A percentile compares a stretch with the other conserved stretches of the same genome.
Conservation (phyloP, 2,113 vertebrate genomes). For the Zeus faber region DNA sequence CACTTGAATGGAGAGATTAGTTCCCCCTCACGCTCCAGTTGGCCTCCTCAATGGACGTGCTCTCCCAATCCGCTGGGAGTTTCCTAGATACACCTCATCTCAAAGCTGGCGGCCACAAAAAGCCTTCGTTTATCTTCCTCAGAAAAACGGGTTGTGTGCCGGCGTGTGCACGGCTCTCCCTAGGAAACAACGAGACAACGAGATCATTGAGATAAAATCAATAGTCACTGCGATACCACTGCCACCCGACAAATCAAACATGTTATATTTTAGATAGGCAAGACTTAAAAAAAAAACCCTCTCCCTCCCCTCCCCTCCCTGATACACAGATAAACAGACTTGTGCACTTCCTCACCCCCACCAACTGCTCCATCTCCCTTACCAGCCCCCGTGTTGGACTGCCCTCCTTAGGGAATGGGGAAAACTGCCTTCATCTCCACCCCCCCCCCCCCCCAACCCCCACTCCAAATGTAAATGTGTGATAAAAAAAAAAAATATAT, state of each 20-base stretch:
- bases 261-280: no score
- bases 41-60: conserved; percentile 84
- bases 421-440: conserved; percentile 41
- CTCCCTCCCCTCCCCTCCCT: no score
- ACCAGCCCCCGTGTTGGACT: conserved; percentile 68
- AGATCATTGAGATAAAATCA: no score
- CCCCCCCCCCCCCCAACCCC: background rate
- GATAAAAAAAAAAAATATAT: background rate
- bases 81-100: conserved; percentile 81
- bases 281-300: no score
- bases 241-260: no score
- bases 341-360: no score
- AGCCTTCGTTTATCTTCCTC: conserved; percentile 45
- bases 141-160: background rate
- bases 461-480: conserved; percentile 16
- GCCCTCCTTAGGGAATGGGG: conserved; percentile 83
- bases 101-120: conserved; percentile 44
- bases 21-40: conserved; percentile 91
- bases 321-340: no score
- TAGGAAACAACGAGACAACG: no score
- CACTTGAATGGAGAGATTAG: conserved; percentile 91
- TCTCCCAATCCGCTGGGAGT: conserved; percentile 79
- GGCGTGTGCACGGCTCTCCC: no score
- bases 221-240: no score
- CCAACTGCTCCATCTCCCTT: no score